phyloP scores from a whole-genome alignment of 2,797 vertebrate species.

The Macroramphosus scolopax region DNA sequence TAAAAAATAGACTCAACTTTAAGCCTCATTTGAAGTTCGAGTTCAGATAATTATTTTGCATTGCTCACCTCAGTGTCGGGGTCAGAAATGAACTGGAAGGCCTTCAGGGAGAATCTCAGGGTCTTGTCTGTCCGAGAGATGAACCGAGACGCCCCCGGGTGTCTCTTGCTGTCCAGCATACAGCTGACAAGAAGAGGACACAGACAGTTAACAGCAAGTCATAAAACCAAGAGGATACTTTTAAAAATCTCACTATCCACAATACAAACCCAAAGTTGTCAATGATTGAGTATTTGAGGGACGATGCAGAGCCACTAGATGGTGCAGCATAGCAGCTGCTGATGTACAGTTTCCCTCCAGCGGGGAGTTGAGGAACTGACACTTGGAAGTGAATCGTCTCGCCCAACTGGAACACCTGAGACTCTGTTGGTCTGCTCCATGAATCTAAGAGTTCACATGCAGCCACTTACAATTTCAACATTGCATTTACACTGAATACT shows the following conservation, averaged over 20 bases:
- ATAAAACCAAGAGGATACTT: too few relatives aligned
- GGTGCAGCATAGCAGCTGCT: constrained; percentile 65
- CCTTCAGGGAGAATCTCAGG: constrained; percentile 68
- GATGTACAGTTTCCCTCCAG: constrained; percentile 67
- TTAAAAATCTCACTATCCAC: too few relatives aligned
- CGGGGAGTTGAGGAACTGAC: constrained; percentile 44
- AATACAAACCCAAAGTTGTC: constrained; percentile 72
- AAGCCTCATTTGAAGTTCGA: background rate
- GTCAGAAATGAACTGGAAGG: constrained; percentile 73
- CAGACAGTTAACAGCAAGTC: too few relatives aligned
- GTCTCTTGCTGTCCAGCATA: constrained; percentile 66
- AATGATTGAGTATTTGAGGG: constrained; percentile 64
- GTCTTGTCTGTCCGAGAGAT: constrained; percentile 52
- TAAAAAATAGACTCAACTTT: background rate
- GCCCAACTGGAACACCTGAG: constrained; percentile 63
- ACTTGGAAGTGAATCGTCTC: constrained; percentile 68
- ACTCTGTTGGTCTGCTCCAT: constrained; percentile 50
- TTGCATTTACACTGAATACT: background rate
- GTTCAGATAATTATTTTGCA: background rate
- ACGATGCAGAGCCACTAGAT: constrained; percentile 10
- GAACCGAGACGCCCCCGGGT: constrained; percentile 59
- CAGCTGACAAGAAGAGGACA: constrained; percentile 52
- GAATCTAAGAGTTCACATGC: constrained; percentile 44
- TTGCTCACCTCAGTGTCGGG: constrained; percentile 60
- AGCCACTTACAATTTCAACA: background rate